Evolutionary conservation across 2,797 vertebrate genomes (phyloP).

Genomic region (Euphonia xanthogaster): DNA sequence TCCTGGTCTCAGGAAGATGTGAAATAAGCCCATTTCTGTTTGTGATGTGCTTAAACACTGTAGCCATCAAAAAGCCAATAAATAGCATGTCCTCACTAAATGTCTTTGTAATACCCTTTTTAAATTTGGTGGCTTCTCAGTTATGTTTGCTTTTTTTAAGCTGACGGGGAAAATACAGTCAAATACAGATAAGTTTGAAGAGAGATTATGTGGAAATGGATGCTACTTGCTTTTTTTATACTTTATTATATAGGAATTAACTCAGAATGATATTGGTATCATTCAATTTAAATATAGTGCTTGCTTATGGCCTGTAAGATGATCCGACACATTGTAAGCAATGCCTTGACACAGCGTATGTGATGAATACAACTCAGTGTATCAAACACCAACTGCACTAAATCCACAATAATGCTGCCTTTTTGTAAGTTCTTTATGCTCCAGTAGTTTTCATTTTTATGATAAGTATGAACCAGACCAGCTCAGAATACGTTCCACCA

Average conservation of each 20-base stretch:
- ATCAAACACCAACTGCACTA: slow-evolving; percentile 56
- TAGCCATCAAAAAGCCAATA: slow-evolving; percentile 11
- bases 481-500: background rate
- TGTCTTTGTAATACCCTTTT: background rate
- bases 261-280: slow-evolving; percentile 28
- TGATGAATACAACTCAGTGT: slow-evolving; percentile 54
- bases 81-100: background rate
- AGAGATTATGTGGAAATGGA: slow-evolving; percentile 49
- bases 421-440: slow-evolving; percentile 64
- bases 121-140: slow-evolving; percentile 3
- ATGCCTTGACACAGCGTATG: slow-evolving; percentile 38
- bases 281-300: slow-evolving; percentile 45
- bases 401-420: slow-evolving; percentile 60
- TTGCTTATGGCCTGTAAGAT: slow-evolving; percentile 37
- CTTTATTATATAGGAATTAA: slow-evolving; percentile 57
- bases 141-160: slow-evolving; percentile 1
- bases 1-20: background rate
- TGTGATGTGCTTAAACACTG: slow-evolving; percentile 23
- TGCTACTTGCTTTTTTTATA: slow-evolving; percentile 36
- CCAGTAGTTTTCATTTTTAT: slow-evolving; percentile 60
- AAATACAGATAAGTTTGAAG: slow-evolving; percentile 41
- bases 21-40: slow-evolving; percentile 34
- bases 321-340: slow-evolving; percentile 45
- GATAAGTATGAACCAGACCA: slow-evolving; percentile 28
- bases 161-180: slow-evolving; percentile 14